Evolutionary conservation across 1,140 invertebrate genomes (phyloP), one percentile per base, ranked within the genome.

Genomic region (Rhynchophorus ferrugineus): DNA sequence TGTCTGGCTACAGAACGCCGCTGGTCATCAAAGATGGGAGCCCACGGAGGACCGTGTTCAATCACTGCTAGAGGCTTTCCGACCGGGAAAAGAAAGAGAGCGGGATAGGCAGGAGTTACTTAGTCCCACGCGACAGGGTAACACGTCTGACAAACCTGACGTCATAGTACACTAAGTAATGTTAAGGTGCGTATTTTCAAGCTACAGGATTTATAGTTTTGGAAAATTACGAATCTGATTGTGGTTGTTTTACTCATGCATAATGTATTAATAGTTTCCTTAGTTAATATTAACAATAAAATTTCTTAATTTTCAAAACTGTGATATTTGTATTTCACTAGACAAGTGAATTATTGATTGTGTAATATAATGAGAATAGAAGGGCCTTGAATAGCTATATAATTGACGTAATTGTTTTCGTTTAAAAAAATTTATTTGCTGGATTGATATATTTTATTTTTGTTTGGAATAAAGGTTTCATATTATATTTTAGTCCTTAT

Each of bases 1-100:
- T 1, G 84, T 94, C 6, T 95, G 95, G 86, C 73, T 97, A 34
- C 93, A 97, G 75, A 96, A 97, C 70, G 83, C 88, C 57, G 81
- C 89, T 1, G 94, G 94, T 1, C 82, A 81, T 68, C 78, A 83
- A 6, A 78, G 84, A 48, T 96, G 92, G 93, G 86, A 87, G 35
- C 91, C 91, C 37, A 92, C 88, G 1, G 85, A 93, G 58, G 89
- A 93, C 59, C 75, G 89, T 56, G 84, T 97, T 0, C 87, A 92
- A 62, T 81, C 87, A 3, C 71, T 94, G 19, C 69, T 91, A 36
- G 90, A 94, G 70, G 84, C 90, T 1, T 92, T 89, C 74, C 67
- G 89, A 59, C 89, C 89, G 1, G 85, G 85, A 1, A 69, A 81
- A 11, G 86, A 89, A 70, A 68, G 85, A 22, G 85, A 89, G 71